These are phyloP conservation scores for Megaceryle torquata DNA, from an alignment of 2,113 vertebrate species.

Conservation along the genomic window DNA sequence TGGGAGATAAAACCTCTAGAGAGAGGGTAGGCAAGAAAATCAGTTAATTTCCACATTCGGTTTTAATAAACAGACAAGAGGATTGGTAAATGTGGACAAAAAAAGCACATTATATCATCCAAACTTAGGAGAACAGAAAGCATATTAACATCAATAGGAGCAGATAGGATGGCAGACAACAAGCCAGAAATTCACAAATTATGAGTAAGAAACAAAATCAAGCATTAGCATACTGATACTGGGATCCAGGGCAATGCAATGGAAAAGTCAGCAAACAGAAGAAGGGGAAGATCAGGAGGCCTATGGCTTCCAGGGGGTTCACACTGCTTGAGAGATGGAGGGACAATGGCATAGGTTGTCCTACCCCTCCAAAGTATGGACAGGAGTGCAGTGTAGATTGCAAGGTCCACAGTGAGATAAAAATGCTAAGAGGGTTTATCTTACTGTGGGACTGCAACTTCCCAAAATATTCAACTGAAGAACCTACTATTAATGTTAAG, in stretches of 20 bases:
- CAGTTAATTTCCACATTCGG: not conserved
- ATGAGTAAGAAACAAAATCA: slow-evolving; percentile 7
- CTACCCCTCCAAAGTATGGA: not conserved
- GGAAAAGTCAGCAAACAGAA: not conserved
- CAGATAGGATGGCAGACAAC: not conserved
- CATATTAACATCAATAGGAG: not conserved
- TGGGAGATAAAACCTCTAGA: not conserved
- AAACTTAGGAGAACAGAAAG: not conserved
- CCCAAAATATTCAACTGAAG: slow-evolving; percentile 16
- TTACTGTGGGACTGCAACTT: not conserved
- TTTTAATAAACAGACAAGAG: not conserved
- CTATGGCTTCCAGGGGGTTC: not conserved
- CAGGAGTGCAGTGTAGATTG: not conserved
- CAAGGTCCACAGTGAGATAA: not conserved
- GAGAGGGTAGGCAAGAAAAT: not conserved
- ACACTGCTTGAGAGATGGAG: not conserved
- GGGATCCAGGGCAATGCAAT: not conserved
- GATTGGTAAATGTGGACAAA: not conserved
- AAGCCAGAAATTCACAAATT: slow-evolving; percentile 1
- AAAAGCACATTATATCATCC: not conserved
- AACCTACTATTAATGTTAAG: not conserved
- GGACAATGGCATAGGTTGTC: not conserved
- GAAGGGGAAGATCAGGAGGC: not conserved
- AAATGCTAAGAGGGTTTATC: not conserved
- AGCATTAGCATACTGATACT: not conserved